Base-by-base conservation (phyloP, 2,888 invertebrate species). In the Conomelus anceps region DNA sequence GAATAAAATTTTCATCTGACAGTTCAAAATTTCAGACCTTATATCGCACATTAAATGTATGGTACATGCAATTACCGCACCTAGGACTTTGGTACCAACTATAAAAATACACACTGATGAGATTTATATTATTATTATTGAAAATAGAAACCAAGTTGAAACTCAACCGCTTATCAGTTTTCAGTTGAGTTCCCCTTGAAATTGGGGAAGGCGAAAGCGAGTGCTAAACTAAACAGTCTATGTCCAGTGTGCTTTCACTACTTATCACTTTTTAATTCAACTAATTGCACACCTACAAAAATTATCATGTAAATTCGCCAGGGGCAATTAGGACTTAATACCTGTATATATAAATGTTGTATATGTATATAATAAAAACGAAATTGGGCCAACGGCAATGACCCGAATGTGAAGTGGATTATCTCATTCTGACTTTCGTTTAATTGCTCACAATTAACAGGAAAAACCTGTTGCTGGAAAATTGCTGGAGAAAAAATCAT, bases 381-480 rank as follows among this genome's bases (percentile, higher is more conserved):
- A 29, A 86, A 86, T 26, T 86, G 26, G 86, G 86, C 29, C 86
- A 86, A 22, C 86, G 23, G 9, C 24, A 29, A 86, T 86, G 86
- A 22, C 86, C 86, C 86, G 22, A 86, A 86, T 86, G 24, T 29
- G 26, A 23, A 86, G 22, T 86, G 29, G 86, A 86, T 86, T 86
- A 86, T 86, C 86, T 86, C 86, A 86, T 23, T 86, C 23, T 24
- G 22, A 86, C 86, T 86, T 86, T 86, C 86, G 29, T 86, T 86
- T 86, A 86, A 86, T 86, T 86, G 86, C 29, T 22, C 22, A 26
- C 86, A 86, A 86, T 86, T 86, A 86, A 86, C 23, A n/a, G 29
- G 63, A n/a, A 63, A 63, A 34, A 11, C n/a, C 63, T n/a, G 1
- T n/a, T n/a, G 63, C n/a, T 63, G 63, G 63, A 63, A 63, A 63